Evolutionary conservation across 2,113 vertebrate genomes (phyloP), one percentile per base, ranked within the genome.

Genomic region (Eublepharis macularius): DNA sequence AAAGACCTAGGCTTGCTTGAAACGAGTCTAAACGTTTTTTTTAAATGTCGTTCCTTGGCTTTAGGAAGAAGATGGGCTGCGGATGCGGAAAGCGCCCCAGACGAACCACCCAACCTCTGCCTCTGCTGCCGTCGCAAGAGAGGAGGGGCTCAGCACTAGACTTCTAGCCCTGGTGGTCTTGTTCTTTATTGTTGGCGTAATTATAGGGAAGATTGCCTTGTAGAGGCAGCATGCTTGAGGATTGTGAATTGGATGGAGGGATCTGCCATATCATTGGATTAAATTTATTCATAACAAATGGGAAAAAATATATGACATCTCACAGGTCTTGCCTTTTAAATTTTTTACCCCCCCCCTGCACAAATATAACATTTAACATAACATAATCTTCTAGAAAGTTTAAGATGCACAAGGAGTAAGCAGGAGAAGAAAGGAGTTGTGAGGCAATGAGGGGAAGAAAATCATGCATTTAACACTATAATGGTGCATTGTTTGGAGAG

Each of bases 131-230:
- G 86, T 95, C 79, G 97, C 97, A 92, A 98, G 97, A 95, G 98
- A 99, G 0, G 98, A 99, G 92, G 98, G 98, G 84, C 92, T 98
- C 87, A 98, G 96, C 92, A 93, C 96, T 93, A 97, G 98, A 94
- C 95, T 97, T 73, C 95, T 99, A 32, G 98, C 98, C 36, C 96
- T 99, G 93, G 96, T 98, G 88, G 95, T 99, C 86, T 94, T 99
- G 93, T 98, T 99, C 98, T 99, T 99, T 86, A 97, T 98, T 91
- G 94, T 99, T 51, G 98, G 98, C 68, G 96, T 98, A 93, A 98
- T 99, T 90, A 95, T 99, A 92, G 98, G 98, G 94, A 99, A 99
- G 96, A 96, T 99, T 92, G 97, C 98, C 94, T 98, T 99, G 98
- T 99, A 99, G 97, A 95, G 91, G 94, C 87, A 93, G 98, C 98